Conservation (phyloP, 2,113 vertebrate species). For the Eira barbara region DNA sequence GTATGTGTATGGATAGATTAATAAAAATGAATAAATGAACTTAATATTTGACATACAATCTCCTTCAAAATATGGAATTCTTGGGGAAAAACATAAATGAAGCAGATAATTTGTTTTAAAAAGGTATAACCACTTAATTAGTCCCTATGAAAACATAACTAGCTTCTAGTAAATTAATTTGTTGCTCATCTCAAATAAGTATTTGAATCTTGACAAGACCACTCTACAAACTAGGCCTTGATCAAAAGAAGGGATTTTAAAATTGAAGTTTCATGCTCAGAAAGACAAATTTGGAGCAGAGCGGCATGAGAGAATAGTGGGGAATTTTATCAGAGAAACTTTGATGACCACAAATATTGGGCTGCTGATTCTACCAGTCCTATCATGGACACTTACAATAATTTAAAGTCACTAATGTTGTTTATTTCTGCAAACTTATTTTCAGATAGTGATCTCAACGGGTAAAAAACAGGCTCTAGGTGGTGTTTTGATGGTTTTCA, state of each 20-base stretch:
- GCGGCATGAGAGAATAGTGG: not conserved
- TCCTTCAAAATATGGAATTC: not conserved
- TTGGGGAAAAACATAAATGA: not conserved
- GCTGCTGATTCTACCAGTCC: not conserved
- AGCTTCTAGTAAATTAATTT: not conserved
- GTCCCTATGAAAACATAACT: not conserved
- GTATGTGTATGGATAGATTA: not conserved
- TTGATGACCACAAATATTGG: not conserved
- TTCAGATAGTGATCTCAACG: not conserved
- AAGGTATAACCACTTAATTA: not conserved
- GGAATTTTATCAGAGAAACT: constrained; percentile 10
- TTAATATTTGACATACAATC: not conserved
- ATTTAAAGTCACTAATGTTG: not conserved
- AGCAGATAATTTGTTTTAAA: not conserved
- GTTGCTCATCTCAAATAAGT: not conserved
- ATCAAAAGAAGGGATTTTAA: not conserved
- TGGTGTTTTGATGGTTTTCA: constrained; percentile 30
- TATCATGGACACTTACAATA: not conserved
- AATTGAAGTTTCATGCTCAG: not conserved
- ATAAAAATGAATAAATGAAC: constrained; percentile 14
- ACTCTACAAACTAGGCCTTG: not conserved
- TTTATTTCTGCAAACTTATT: constrained; percentile 32
- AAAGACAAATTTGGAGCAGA: not conserved
- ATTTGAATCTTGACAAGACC: not conserved
- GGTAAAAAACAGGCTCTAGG: not conserved